These are phyloP conservation scores for Sebastes iracundus DNA, from an alignment of 2,797 vertebrate genomes.

Conservation along the genomic window DNA sequence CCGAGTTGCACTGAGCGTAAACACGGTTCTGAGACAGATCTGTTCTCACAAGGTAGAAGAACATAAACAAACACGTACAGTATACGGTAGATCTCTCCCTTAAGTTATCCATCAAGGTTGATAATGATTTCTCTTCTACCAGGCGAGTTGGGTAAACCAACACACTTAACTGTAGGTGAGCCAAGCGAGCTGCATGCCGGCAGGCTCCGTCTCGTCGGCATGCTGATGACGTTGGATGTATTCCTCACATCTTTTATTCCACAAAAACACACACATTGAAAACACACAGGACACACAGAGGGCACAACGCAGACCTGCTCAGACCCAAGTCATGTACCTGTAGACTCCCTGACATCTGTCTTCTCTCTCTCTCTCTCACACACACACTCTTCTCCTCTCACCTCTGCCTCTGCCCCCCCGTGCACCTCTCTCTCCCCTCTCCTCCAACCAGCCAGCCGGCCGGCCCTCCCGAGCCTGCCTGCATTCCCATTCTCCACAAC, in stretches of 20 bases:
- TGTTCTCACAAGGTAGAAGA: neutral
- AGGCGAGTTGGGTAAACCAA: slow-evolving; percentile 19
- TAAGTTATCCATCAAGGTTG: neutral
- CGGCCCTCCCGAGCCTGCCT: slow-evolving; percentile 29
- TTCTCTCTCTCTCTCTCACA: neutral
- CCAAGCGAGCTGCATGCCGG: slow-evolving; percentile 24
- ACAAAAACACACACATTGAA: slow-evolving; percentile 20
- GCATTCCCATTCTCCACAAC: slow-evolving; percentile 56
- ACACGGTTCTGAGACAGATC: neutral
- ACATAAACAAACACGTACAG: neutral
- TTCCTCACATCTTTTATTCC: slow-evolving; percentile 37
- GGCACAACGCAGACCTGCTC: slow-evolving; percentile 53
- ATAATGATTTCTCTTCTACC: neutral
- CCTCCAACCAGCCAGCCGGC: slow-evolving; percentile 25
- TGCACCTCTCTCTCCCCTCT: slow-evolving; percentile 19
- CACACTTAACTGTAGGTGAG: slow-evolving; percentile 45
- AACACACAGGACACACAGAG: slow-evolving; percentile 54
- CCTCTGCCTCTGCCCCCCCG: slow-evolving; percentile 13
- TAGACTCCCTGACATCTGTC: slow-evolving; percentile 65
- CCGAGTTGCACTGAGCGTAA: neutral
- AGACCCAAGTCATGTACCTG: slow-evolving; percentile 65
- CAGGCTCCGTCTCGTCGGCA: slow-evolving; percentile 30
- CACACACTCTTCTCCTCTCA: slow-evolving; percentile 4
- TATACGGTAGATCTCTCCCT: neutral
- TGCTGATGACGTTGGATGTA: slow-evolving; percentile 43